These are phyloP conservation scores for Drosophila dunni DNA, from an alignment of 1,140 invertebrate species.

Conservation along the genomic window DNA sequence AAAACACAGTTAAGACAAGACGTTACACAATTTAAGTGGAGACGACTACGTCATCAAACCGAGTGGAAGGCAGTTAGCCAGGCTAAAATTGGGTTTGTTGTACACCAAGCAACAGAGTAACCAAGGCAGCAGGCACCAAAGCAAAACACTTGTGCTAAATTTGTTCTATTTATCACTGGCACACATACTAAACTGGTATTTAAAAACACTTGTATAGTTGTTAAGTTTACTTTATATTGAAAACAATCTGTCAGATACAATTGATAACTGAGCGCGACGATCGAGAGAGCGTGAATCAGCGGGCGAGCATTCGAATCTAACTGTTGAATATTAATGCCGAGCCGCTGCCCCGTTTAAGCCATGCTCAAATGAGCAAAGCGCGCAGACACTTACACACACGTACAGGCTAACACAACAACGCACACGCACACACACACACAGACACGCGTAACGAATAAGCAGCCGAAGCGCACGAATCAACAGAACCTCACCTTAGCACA, in stretches of 20 bases:
- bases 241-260: conserved; percentile 19
- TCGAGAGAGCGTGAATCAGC: conserved; percentile 30
- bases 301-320: conserved; percentile 40
- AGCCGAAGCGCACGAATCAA: conserved; percentile 34
- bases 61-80: conserved; percentile 3
- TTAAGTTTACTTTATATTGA: conserved; percentile 5
- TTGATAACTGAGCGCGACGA: conserved; percentile 22
- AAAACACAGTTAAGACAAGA: conserved; percentile 77
- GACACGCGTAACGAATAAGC: conserved; percentile 43
- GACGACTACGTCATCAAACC: conserved; percentile 72
- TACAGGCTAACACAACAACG: conserved; percentile 9
- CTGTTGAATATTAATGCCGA: conserved; percentile 66
- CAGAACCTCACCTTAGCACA: conserved; percentile 74
- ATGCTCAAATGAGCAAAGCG: conserved; percentile 59
- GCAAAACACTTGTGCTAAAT: conserved; percentile 46
- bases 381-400: conserved; percentile 35
- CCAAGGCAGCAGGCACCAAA: conserved; percentile 44
- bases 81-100: conserved; percentile 43
- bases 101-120: conserved; percentile 46
- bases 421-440: conserved; percentile 27
- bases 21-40: conserved; percentile 68
- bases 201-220: background rate
- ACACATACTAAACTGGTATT: conserved; percentile 18
- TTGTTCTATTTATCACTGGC: conserved; percentile 29
- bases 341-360: conserved; percentile 71